Conservation (phyloP, 2,113 vertebrate genomes). For the Pterocles orientalis region DNA sequence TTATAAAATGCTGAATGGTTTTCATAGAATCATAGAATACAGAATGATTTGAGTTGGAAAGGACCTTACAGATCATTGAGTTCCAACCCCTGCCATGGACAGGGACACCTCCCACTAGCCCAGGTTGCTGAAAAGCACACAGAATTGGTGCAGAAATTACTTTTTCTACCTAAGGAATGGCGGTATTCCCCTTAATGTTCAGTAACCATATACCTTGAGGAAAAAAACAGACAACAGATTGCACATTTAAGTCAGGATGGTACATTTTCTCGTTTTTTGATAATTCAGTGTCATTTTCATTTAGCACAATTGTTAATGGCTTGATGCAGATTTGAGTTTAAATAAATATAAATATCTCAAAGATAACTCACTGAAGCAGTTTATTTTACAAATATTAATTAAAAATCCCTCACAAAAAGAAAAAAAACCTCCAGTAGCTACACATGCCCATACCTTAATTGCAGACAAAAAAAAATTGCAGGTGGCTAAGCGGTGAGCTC, state of each 20-base stretch:
- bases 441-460: background rate
- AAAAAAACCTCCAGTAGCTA: background rate
- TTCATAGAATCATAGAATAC: background rate
- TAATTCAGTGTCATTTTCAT: background rate
- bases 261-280: background rate
- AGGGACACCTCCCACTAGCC: no score
- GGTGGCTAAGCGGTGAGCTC: background rate
- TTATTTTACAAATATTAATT: background rate
- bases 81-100: no score
- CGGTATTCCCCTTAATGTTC: background rate
- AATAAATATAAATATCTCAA: background rate
- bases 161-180: background rate
- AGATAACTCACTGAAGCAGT: background rate
- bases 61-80: no score
- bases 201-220: background rate
- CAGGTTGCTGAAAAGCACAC: background rate
- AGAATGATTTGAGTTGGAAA: no score
- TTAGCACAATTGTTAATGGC: background rate
- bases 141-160: background rate
- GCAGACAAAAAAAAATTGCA: background rate
- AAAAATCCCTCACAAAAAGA: background rate
- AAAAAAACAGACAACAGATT: background rate
- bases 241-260: background rate
- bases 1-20: background rate
- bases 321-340: background rate